These are phyloP conservation scores for Merops nubicus DNA, from an alignment of 2,113 vertebrate genomes.

Conservation along the genomic window DNA sequence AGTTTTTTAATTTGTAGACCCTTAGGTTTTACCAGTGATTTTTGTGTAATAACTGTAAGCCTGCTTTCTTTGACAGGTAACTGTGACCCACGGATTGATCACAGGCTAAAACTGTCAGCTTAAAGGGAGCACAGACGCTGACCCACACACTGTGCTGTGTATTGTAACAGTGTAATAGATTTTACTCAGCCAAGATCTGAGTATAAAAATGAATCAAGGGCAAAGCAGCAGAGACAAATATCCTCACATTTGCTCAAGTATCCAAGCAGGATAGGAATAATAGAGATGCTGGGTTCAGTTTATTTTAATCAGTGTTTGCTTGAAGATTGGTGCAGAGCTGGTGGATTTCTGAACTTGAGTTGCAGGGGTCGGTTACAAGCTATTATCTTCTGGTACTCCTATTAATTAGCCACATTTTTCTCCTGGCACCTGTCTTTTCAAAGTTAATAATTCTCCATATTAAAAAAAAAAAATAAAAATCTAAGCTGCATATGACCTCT, in stretches of 20 bases:
- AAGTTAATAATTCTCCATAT: background rate
- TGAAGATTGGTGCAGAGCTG: background rate
- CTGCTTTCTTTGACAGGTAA: background rate
- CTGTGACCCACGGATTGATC: background rate
- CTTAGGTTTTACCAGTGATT: background rate
- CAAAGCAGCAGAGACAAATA: background rate
- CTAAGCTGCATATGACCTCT: background rate
- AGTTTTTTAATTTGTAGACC: background rate
- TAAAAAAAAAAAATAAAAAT: background rate
- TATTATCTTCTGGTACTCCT: background rate
- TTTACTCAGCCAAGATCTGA: background rate
- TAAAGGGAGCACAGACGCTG: background rate
- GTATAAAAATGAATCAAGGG: background rate
- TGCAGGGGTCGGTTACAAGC: background rate
- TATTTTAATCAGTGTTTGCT: background rate
- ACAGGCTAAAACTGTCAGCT: background rate
- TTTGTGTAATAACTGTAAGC: background rate
- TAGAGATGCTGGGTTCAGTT: background rate
- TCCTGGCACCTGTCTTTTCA: background rate
- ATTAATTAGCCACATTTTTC: background rate
- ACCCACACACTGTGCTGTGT: no score
- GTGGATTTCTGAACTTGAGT: background rate
- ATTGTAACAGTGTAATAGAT: background rate
- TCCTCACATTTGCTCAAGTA: background rate
- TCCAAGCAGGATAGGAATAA: background rate